Evolutionary conservation across 2,113 vertebrate genomes (phyloP).

Genomic region (Eolophus roseicapilla): DNA sequence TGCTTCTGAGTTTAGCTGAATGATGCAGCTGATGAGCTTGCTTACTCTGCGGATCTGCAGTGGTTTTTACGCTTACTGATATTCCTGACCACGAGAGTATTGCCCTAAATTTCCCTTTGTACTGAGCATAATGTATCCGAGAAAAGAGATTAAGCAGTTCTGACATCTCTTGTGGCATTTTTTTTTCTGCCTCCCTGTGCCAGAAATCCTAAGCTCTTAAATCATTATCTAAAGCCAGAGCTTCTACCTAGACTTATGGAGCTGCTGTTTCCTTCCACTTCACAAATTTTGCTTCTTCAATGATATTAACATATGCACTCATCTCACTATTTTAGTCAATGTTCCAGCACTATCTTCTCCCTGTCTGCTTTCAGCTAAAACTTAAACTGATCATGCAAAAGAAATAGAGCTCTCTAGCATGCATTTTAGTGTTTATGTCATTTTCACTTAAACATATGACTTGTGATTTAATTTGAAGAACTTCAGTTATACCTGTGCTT

Average conservation of each 20-base stretch:
- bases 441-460: neutral
- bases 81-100: neutral
- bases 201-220: neutral
- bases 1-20: neutral
- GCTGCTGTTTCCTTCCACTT: slow-evolving; percentile 22
- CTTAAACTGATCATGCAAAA: neutral
- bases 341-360: neutral
- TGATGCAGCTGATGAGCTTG: neutral
- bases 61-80: neutral
- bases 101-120: slow-evolving; percentile 15
- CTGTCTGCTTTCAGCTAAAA: neutral
- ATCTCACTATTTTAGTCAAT: neutral
- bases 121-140: neutral
- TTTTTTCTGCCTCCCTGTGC: slow-evolving; percentile 17
- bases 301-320: neutral
- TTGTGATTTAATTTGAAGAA: neutral
- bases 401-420: neutral
- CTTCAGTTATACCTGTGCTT: neutral
- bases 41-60: neutral
- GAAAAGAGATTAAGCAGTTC: neutral
- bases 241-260: neutral
- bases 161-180: neutral
- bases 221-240: neutral
- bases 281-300: neutral
- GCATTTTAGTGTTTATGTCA: neutral